A percentile compares a stretch with the other conserved stretches of the same genome.
phyloP scores from a whole-genome alignment of 2,888 invertebrate genomes.

The Campoletis raptor region DNA sequence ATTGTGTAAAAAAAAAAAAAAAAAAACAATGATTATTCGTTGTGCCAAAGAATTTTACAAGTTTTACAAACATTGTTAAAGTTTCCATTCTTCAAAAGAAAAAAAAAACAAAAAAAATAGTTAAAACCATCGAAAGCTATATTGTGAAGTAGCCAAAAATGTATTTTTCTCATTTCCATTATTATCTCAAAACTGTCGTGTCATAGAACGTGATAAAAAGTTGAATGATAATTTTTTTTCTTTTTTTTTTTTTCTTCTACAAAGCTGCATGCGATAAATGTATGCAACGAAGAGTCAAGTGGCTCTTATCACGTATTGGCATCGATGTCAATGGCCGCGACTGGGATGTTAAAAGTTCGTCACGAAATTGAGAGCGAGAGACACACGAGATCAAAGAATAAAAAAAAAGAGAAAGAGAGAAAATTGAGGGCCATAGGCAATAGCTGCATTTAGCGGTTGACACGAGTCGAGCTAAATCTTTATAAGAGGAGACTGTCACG shows the following conservation, averaged over 20 bases:
- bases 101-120: neutral
- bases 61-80: no score
- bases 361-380: constrained; percentile 50
- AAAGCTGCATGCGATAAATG: neutral
- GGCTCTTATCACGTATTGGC: constrained; percentile 51
- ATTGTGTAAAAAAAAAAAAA: no score
- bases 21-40: no score
- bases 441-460: constrained; percentile 70
- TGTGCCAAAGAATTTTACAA: neutral
- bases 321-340: constrained; percentile 67
- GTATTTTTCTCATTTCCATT: neutral
- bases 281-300: neutral
- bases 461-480: constrained; percentile 37
- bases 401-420: constrained; percentile 18
- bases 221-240: neutral
- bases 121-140: neutral
- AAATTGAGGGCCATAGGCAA: constrained; percentile 57
- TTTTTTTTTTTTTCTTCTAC: no score
- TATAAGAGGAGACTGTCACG: constrained; percentile 61
- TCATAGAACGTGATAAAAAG: neutral
- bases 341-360: constrained; percentile 11
- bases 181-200: neutral
- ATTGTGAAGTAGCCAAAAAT: neutral
- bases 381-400: constrained; percentile 18
- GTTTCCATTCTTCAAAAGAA: neutral